Evolutionary conservation across 2,797 vertebrate species (phyloP), one percentile per base, ranked within the genome.

Genomic region (Carapus acus): DNA sequence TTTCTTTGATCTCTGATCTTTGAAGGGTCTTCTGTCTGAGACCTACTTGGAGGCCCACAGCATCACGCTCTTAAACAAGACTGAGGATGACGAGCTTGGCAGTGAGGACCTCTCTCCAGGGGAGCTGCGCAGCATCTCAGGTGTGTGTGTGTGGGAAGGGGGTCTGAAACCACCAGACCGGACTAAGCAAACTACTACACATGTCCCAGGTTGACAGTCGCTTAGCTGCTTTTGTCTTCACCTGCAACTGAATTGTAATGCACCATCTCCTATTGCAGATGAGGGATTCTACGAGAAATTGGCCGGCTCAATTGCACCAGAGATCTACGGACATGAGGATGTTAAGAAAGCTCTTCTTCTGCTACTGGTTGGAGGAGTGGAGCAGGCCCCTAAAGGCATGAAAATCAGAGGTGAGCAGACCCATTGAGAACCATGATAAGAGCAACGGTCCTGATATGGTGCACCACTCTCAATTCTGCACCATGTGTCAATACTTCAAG

Each of bases 331-430:
- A 8, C 93, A 94, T 0, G 93, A 97, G 69, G 94, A 98, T 0
- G 93, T 98, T 5, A 98, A 98, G 82, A 98, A 98, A 39, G 94
- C 94, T 0, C 82, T 97, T 38, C 85, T 98, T 13, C 84, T 98
- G 34, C 77, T 95, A 40, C 83, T 97, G 65, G 94, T 96, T 14
- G 94, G 94, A 0, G 93, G 94, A 0, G 92, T 96, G 4, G 83
- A 95, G 49, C 88, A 93, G 50, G 91, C 88, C 3, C 93, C 94
- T 0, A 90, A 87, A 6, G 94, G 94, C 73, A 96, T 97, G 94
- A 93, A 92, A 67, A 96, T 96, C 73, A 86, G 94, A 71, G 94
- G 94, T 95, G 44, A 85, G 86, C 4, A 6, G 9, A 24, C 6
- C 4, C 2, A 0, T 13, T 2, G 31, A 9, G 31, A 7, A n/a